phyloP scores from a whole-genome alignment of 2,888 invertebrate species.

The Troides oblongomaculatus region DNA sequence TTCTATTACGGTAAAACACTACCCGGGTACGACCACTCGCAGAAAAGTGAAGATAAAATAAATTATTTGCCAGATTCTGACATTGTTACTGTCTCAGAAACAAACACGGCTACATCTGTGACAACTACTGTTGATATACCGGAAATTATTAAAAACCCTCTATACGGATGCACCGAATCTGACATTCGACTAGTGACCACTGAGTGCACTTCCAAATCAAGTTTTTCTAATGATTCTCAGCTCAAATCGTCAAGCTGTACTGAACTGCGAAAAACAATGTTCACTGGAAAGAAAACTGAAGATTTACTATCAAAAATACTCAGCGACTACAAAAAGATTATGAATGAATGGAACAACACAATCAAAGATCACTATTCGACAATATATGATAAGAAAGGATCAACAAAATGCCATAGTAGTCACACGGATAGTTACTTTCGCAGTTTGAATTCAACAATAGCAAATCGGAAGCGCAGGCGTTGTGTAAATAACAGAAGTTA shows the following conservation, averaged over 20 bases:
- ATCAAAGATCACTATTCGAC: conserved; percentile 64
- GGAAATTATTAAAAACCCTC: conserved; percentile 66
- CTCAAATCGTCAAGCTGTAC: conserved; percentile 68
- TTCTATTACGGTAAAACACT: conserved; percentile 73
- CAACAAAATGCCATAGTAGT: conserved; percentile 51
- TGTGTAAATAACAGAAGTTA: conserved; percentile 50
- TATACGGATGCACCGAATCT: conserved; percentile 64
- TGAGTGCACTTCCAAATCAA: conserved; percentile 54
- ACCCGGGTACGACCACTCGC: conserved; percentile 61
- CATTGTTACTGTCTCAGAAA: conserved; percentile 65
- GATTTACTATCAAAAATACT: conserved; percentile 59
- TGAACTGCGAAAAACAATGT: conserved; percentile 64
- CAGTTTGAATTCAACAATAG: conserved; percentile 64
- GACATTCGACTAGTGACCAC: conserved; percentile 55
- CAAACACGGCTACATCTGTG: conserved; percentile 59
- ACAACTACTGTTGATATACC: conserved; percentile 64
- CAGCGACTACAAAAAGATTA: conserved; percentile 71
- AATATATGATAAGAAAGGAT: conserved; percentile 51
- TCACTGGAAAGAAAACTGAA: conserved; percentile 47
- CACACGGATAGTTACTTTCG: conserved; percentile 60
- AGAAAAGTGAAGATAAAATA: conserved; percentile 69
- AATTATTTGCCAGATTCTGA: conserved; percentile 72
- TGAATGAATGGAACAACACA: conserved; percentile 75
- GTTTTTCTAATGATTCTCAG: conserved; percentile 63
- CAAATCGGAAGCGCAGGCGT: conserved; percentile 56